Evolutionary conservation across 2,888 invertebrate genomes (phyloP).

Genomic region (Scotopteryx bipunctaria): DNA sequence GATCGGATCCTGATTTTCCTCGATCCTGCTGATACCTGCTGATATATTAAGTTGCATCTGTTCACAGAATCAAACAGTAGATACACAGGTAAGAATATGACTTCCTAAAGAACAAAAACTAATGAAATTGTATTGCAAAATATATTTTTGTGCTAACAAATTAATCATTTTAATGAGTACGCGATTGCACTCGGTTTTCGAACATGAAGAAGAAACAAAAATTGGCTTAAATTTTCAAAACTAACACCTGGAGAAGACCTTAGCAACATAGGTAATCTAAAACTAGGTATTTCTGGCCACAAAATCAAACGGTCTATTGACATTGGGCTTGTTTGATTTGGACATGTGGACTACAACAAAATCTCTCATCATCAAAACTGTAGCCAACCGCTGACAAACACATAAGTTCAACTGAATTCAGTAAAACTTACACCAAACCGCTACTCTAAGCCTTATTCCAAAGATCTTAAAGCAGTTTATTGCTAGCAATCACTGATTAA

Average conservation of each 20-base stretch:
- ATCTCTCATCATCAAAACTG: conserved; percentile 33
- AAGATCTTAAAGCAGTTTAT: conserved; percentile 1
- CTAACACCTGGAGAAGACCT: too few species aligned
- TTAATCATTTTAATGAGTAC: too few species aligned
- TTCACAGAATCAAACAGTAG: not conserved
- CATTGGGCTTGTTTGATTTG: conserved; percentile 21
- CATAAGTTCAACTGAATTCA: not conserved
- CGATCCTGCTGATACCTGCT: conserved; percentile 8
- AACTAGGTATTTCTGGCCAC: conserved; percentile 5
- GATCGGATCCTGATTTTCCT: conserved; percentile 63
- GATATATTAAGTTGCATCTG: not conserved
- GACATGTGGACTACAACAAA: conserved; percentile 19
- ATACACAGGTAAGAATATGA: not conserved
- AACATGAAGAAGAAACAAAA: too few species aligned
- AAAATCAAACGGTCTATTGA: conserved; percentile 29
- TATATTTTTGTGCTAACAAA: too few species aligned
- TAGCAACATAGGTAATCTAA: too few species aligned
- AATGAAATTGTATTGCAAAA: too few species aligned
- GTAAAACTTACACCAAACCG: not conserved
- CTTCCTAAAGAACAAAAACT: too few species aligned
- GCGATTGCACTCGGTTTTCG: too few species aligned
- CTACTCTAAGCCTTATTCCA: conserved; percentile 21
- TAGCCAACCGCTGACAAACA: conserved; percentile 31
- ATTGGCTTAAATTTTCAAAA: too few species aligned
- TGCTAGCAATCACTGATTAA: conserved; percentile 20